These are phyloP conservation scores for Zoanthus solanderi DNA, from an alignment of 92 coral and sea anemone genomes.

Conservation along the genomic window DNA sequence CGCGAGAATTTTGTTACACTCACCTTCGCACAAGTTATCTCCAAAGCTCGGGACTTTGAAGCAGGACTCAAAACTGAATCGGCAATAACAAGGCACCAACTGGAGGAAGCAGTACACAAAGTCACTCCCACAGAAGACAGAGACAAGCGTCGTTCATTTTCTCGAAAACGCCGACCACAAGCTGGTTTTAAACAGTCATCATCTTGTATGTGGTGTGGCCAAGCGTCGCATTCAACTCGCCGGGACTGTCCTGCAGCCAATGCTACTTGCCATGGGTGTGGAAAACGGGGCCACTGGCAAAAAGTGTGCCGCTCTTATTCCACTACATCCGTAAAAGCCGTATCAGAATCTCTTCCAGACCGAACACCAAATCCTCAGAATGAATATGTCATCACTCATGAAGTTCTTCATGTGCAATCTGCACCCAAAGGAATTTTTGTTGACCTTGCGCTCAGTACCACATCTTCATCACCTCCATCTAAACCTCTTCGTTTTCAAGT, in stretches of 20 bases:
- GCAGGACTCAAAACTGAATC: conserved; percentile 24
- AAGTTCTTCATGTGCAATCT: conserved; percentile 55
- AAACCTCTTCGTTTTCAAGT: conserved; percentile 51
- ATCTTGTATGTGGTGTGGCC: conserved; percentile 61
- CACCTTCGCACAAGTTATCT: conserved; percentile 62
- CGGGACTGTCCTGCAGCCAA: conserved; percentile 68
- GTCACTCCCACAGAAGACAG: conserved; percentile 35
- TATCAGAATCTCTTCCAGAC: conserved; percentile 25
- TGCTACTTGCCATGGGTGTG: conserved; percentile 63
- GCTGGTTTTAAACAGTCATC: not conserved
- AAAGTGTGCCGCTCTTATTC: conserved; percentile 43
- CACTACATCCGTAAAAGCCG: conserved; percentile 44
- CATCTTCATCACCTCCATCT: conserved; percentile 33
- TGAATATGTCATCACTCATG: conserved; percentile 51
- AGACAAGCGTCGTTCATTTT: conserved; percentile 6
- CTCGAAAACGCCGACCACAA: conserved; percentile 24
- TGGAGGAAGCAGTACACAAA: conserved; percentile 60
- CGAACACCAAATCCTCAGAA: conserved; percentile 9
- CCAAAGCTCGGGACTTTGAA: conserved; percentile 56
- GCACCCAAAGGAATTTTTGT: conserved; percentile 69
- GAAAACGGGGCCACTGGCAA: conserved; percentile 72
- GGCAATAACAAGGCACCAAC: conserved; percentile 20
- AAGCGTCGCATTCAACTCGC: conserved; percentile 49
- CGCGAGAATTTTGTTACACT: conserved; percentile 56
- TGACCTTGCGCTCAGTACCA: conserved; percentile 58